Evolutionary conservation across 2,113 vertebrate species (phyloP), one percentile per base, ranked within the genome.

Genomic region (Cyanoramphus novaezelandiae): DNA sequence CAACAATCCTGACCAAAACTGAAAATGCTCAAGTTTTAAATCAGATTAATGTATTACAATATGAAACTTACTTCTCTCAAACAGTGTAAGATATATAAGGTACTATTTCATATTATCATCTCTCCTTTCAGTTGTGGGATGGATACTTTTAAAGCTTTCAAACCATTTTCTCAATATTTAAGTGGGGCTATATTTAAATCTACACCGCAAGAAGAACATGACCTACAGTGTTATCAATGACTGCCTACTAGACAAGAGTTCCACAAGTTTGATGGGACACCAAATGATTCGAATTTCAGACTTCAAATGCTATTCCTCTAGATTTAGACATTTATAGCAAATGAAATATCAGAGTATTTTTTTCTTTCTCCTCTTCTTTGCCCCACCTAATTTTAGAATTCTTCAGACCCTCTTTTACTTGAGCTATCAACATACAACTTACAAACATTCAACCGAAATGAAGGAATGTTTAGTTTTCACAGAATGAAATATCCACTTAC

Each of bases 401-500:
- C 86, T 67, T 86, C 7, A 92, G 59, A 44, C 49, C 41, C 25
- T 41, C 43, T 89, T 81, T 86, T 82, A 88, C 52, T 91, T 15
- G 53, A 83, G 47, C 79, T 78, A 77, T 64, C 68, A 65, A 55
- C 60, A 70, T 59, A 57, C 33, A 39, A 47, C 84, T 92, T 57
- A 18, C 37, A 92, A 70, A 87, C 50, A 37, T 3, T 20, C 29
- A 50, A 91, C 76, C 69, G 47, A 84, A 95, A 78, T 13, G 81
- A 95, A 67, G 5, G 28, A 86, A 95, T 44, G 65, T 82, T 94
- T 82, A 53, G 71, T 90, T 94, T 94, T 77, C 88, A 81, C 53
- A 82, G 81, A 95, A 93, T 82, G 57, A 80, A 96, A 93, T 92
- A 90, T 74, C 62, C 84, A 95, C 90, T 95, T 95, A 76, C 72